Evolutionary conservation across 2,797 vertebrate species (phyloP), one percentile per base, ranked within the genome.

Genomic region (Gadopsis bispinosus): DNA sequence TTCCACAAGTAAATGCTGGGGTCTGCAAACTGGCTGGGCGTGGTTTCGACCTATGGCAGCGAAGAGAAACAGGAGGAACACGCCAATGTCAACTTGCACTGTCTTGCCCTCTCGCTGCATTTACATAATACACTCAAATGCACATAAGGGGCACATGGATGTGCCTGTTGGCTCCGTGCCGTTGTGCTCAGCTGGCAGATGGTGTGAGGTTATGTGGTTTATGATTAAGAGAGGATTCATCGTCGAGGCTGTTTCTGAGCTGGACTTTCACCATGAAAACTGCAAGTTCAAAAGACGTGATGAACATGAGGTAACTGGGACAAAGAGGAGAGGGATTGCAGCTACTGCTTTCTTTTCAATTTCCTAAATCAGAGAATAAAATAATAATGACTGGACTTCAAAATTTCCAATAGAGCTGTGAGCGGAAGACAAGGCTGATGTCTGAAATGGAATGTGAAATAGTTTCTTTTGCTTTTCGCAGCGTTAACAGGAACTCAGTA

Each of bases 1-100:
- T 99, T 97, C 98, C 98, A 99, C 76, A 97, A 68, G 69, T 99
- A 99, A 77, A 99, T 92, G 59, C 82, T 97, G 29, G 94, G 93
- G 93, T 99, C 97, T 5, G 95, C 94, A 77, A 98, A 98, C 92
- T 98, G 98, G 75, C 96, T 85, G 0, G 96, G 96, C 3, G 92
- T 95, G 0, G 95, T 95, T 89, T 99, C 98, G 79, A 98, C 96
- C 98, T 99, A 1, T 54, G 51, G 79, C 45, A 79, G 4, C 20
- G 13, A 8, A 19, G 8, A 75, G 12, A 67, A 48, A 22, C 33
- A 69, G 22, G 37, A 68, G 17, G 51, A 31, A 77, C 51, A 54
- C 13, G 29, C 33, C 3, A 62, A 10, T 17, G 55, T 65, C 73
- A 70, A 76, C 31, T 76, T 19, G 39, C 39, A 19, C 45, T 20